These are phyloP conservation scores for Pelecanoides urinatrix DNA, from an alignment of 2,113 vertebrate species.

Conservation along the genomic window DNA sequence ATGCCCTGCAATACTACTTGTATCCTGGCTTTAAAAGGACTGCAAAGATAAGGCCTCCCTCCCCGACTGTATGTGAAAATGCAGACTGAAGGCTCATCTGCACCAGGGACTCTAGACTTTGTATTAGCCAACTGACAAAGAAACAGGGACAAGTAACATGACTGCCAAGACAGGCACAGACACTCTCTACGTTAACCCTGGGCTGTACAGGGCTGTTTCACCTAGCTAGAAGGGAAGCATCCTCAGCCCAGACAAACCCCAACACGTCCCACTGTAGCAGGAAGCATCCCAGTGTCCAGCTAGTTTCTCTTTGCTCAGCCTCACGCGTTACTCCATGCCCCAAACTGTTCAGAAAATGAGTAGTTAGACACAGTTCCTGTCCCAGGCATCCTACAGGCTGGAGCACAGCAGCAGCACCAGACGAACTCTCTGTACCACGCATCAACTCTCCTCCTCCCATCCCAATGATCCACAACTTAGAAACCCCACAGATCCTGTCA, in stretches of 20 bases:
- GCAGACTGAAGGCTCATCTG: not conserved
- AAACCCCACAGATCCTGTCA: not conserved
- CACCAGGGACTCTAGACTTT: not conserved
- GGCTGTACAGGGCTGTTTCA: not conserved
- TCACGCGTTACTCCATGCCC: rapidly evolving
- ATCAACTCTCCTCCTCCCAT: not conserved
- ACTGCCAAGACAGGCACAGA: not conserved
- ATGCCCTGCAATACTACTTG: not conserved
- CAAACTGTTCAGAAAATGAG: not conserved
- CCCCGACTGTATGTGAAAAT: not conserved
- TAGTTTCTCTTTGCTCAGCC: not conserved
- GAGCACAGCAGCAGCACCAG: not conserved
- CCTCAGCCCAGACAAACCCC: not conserved
- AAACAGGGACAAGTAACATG: not conserved
- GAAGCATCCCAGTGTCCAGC: not conserved
- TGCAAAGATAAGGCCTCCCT: not conserved
- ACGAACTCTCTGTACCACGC: rapidly evolving
- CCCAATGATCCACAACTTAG: not conserved
- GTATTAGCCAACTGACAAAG: not conserved
- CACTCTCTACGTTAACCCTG: not conserved
- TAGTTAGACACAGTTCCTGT: not conserved
- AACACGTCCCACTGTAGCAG: not conserved
- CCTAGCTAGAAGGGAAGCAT: not conserved
- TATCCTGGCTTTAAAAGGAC: not conserved
- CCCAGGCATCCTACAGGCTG: not conserved